Evolutionary conservation across 1,140 invertebrate species (phyloP), one percentile per base, ranked within the genome.

Genomic region (Wasmannia auropunctata): DNA sequence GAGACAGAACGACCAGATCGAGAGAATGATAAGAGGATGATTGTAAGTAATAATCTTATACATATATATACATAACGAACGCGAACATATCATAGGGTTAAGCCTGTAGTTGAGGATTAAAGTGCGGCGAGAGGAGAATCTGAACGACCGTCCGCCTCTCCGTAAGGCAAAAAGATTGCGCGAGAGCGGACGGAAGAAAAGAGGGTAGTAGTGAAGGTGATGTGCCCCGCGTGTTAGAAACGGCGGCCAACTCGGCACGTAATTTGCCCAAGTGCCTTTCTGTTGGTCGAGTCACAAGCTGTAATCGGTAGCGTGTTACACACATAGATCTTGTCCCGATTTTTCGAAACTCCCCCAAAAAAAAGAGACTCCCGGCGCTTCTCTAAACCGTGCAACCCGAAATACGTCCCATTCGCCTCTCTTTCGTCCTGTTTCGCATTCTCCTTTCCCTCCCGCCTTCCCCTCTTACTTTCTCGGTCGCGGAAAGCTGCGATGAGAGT

Each of bases 221-320:
- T 92, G 90, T 93, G 92, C 93, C 92, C 92, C 92, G 92, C 91
- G 92, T 92, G 91, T 92, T 93, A 91, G 87, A 93, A 89, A 93
- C 90, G 91, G 91, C 92, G 91, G 93, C 93, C 91, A 94, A 94
- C 93, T 93, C 89, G 94, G 94, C 94, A 95, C 94, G 93, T 94
- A 94, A 94, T 94, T 95, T 93, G 93, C 92, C 93, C 94, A 94
- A 95, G 94, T 94, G 94, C 94, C 94, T 95, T 94, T 93, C 94
- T 92, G 94, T 95, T 94, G 94, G 93, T 94, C 93, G 92, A 93
- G 92, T 94, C 92, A 93, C 93, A 94, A 92, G 91, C 93, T 94
- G 91, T 92, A 93, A 92, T 91, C 91, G 87, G 67, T 90, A 91
- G 87, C 80, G 85, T 72, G 69, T 87, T 80, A 79, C 60, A 67